phyloP scores from a whole-genome alignment of 2,113 vertebrate species.

The Forbesichthys papilliferus region DNA sequence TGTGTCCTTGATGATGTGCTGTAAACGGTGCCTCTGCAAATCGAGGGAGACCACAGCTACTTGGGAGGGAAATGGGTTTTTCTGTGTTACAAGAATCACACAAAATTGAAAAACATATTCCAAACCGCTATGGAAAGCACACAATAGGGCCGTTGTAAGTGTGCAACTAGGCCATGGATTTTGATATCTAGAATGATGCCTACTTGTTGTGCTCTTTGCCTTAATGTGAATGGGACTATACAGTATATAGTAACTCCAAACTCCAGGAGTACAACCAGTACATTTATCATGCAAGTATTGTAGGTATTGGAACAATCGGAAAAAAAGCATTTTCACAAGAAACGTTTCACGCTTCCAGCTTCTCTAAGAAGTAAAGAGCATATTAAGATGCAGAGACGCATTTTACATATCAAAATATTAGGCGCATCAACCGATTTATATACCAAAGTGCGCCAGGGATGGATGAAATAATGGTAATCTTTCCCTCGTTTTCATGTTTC shows the following conservation, averaged over 20 bases:
- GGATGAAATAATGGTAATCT: no score
- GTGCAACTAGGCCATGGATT: slow-evolving; percentile 38
- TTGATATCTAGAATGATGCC: slow-evolving; percentile 49
- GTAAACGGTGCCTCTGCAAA: slow-evolving; percentile 57
- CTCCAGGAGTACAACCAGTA: slow-evolving; percentile 36
- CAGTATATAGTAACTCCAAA: slow-evolving; percentile 39
- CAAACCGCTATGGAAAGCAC: slow-evolving; percentile 43
- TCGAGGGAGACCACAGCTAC: slow-evolving; percentile 59
- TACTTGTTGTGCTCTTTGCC: slow-evolving; percentile 26
- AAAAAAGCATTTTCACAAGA: slow-evolving; percentile 45
- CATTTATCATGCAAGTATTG: slow-evolving; percentile 64
- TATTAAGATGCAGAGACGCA: slow-evolving; percentile 34
- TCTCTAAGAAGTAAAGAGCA: slow-evolving; percentile 56
- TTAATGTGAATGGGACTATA: slow-evolving; percentile 18
- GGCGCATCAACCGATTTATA: slow-evolving; percentile 18
- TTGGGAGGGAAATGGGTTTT: slow-evolving; percentile 60
- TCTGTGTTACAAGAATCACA: slow-evolving; percentile 52
- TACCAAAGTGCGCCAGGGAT: no score
- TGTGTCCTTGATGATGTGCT: slow-evolving; percentile 61
- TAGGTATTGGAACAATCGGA: slow-evolving; percentile 26
- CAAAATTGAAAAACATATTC: slow-evolving; percentile 56
- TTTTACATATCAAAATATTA: slow-evolving; percentile 37
- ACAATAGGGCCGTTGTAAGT: slow-evolving; percentile 47
- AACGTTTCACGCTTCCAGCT: slow-evolving; percentile 59
- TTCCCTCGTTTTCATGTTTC: no score